Evolutionary conservation across 1,140 invertebrate species (phyloP), one percentile per base, ranked within the genome.

Genomic region (Aphelenchoides fujianensis): DNA sequence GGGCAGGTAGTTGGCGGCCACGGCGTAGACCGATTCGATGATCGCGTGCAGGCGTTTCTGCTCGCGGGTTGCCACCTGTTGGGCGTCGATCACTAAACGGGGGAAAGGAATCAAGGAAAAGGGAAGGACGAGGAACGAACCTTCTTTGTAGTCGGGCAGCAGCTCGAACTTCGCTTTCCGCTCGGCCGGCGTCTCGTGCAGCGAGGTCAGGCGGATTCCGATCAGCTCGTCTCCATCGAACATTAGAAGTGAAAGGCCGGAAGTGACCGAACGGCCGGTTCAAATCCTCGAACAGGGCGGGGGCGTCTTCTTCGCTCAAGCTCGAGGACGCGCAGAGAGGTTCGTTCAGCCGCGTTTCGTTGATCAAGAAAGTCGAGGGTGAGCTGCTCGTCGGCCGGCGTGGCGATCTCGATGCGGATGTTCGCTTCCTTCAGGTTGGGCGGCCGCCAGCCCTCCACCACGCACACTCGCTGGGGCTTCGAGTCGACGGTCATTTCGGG

Each of bases 141-240:
- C 5, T 59, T 59, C 55, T 59, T 59, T 59, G 55, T 59, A 59
- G 19, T 59, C 55, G 5, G 55, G 55, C 23, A 59, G 19, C 28
- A 59, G 5, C 5, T 7, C 55, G 19, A 59, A 59, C 55, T 59
- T 19, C 34, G 7, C 5, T 5, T 59, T 5, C 5, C 5, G 5
- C 19, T 59, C 34, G 28, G 28, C 34, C 12, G 55, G 55, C 23
- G 5, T 59, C 34, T 19, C 19, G 23, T 5, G 5, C 5, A 59
- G 27, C 7, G 55, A 59, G 5, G 55, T 59, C 55, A 59, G 7
- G 7, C 55, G 55, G 5, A 59, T 19, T 59, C 41, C 41, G 41
- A 48, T 48, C 12, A 48, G 41, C 23, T 48, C 12, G 23, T 48
- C 41, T 12, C 41, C 41, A 48, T 48, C 41, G 41, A 48, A 48